These are phyloP conservation scores for Dione juno DNA, from an alignment of 2,888 invertebrate species.

Conservation along the genomic window DNA sequence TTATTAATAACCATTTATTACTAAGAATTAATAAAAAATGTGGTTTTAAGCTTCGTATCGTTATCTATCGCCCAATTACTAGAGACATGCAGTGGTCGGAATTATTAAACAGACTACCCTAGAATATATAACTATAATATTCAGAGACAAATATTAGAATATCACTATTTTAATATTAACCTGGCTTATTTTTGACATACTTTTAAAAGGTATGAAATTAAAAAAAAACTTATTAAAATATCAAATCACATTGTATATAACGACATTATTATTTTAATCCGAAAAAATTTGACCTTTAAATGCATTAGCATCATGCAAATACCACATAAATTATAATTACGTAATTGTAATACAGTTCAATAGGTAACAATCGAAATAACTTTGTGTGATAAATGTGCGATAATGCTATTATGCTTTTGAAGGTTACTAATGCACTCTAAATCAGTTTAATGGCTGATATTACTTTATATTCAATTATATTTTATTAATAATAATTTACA, in stretches of 20 bases:
- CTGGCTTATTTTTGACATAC: background rate
- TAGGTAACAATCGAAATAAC: constrained; percentile 18
- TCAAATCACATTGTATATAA: too few relatives aligned
- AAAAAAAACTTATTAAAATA: background rate
- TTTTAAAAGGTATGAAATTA: background rate
- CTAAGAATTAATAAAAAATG: too few relatives aligned
- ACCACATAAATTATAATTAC: constrained; percentile 3
- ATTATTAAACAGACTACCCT: too few relatives aligned
- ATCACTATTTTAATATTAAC: too few relatives aligned
- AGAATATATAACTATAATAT: too few relatives aligned
- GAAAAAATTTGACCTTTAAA: constrained; percentile 1
- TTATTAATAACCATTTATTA: too few relatives aligned
- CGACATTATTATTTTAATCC: background rate
- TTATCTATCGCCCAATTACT: too few relatives aligned
- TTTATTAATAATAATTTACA: background rate
- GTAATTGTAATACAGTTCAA: constrained; percentile 7
- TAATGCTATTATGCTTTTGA: constrained; percentile 3
- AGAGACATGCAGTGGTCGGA: too few relatives aligned
- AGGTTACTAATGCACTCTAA: constrained; percentile 9
- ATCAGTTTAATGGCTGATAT: background rate
- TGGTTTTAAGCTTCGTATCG: too few relatives aligned
- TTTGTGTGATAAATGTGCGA: background rate
- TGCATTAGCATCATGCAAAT: constrained; percentile 2
- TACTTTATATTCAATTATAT: background rate
- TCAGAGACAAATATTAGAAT: too few relatives aligned